These are phyloP conservation scores for Tetragnatha versicolor DNA, from an alignment of 1,140 invertebrate genomes.

Conservation along the genomic window DNA sequence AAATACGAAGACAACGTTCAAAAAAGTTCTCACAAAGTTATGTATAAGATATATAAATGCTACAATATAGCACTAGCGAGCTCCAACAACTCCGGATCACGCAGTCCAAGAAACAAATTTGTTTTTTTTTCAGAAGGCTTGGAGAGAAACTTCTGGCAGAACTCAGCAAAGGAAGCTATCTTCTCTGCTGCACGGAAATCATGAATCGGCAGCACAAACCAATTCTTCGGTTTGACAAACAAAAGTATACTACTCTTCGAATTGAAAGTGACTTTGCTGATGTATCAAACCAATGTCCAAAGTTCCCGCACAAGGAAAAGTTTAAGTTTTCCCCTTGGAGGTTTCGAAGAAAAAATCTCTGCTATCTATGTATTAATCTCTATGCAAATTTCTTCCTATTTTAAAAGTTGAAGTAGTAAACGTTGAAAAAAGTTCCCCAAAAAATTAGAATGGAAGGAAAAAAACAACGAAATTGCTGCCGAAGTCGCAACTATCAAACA, in stretches of 20 bases:
- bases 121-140: constrained; percentile 3
- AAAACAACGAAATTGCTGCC: constrained; percentile 56
- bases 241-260: constrained; percentile 29
- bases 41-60: constrained; percentile 53
- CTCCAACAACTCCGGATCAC: constrained; percentile 37
- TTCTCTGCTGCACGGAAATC: not conserved
- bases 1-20: constrained; percentile 47
- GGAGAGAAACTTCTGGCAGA: too few species aligned
- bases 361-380: constrained; percentile 45
- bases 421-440: constrained; percentile 40
- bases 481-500: constrained; percentile 57
- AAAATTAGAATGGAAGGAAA: constrained; percentile 56
- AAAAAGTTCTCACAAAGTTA: constrained; percentile 52
- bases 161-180: too few species aligned
- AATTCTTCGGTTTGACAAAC: constrained; percentile 27
- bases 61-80: constrained; percentile 47
- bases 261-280: not conserved
- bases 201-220: constrained; percentile 28
- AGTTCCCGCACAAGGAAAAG: constrained; percentile 7
- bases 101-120: not conserved
- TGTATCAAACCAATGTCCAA: constrained; percentile 17
- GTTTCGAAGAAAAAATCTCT: constrained; percentile 28
- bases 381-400: too few species aligned
- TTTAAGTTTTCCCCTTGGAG: constrained; percentile 1
- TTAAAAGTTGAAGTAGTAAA: constrained; percentile 41